A percentile compares a stretch with the other conserved stretches of the same genome.
Evolutionary conservation across 92 coral and sea anemone species (phyloP).

Genomic region (Parazoanthus atlanticus): DNA sequence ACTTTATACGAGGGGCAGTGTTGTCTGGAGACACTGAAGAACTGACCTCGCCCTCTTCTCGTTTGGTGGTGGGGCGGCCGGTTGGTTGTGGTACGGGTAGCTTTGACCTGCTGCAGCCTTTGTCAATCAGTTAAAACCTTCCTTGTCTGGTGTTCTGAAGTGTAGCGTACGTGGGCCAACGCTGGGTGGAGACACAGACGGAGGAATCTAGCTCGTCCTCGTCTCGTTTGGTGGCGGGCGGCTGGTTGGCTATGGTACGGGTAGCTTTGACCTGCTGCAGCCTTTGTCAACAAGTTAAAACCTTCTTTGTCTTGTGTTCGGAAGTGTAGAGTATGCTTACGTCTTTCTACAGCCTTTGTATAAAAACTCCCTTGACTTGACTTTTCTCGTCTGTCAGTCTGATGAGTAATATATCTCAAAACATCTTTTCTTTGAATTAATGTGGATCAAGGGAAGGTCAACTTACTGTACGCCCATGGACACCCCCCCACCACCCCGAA

Average conservation of each 20-base stretch:
- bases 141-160: background rate
- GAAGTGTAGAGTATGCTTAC: background rate
- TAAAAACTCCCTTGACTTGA: no score
- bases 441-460: no score
- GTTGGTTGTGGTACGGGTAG: conserved; percentile 95
- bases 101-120: conserved; percentile 87
- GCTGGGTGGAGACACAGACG: conserved; percentile 86
- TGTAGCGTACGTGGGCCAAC: conserved; percentile 74
- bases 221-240: conserved; percentile 92
- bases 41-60: conserved; percentile 87
- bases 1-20: conserved; percentile 91
- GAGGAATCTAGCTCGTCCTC: conserved; percentile 68
- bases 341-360: background rate
- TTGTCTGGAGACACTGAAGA: conserved; percentile 90
- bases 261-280: conserved; percentile 79
- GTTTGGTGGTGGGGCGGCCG: conserved; percentile 92
- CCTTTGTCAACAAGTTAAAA: conserved; percentile 40
- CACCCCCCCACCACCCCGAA: no score
- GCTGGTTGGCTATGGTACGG: conserved; percentile 90
- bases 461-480: no score
- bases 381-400: no score
- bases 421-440: no score
- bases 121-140: background rate
- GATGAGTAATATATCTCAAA: no score
- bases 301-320: background rate